A percentile compares a stretch with the other conserved stretches of the same genome.
Evolutionary conservation across 2,888 invertebrate genomes (phyloP).

Genomic region (Oscheius myriophilus): DNA sequence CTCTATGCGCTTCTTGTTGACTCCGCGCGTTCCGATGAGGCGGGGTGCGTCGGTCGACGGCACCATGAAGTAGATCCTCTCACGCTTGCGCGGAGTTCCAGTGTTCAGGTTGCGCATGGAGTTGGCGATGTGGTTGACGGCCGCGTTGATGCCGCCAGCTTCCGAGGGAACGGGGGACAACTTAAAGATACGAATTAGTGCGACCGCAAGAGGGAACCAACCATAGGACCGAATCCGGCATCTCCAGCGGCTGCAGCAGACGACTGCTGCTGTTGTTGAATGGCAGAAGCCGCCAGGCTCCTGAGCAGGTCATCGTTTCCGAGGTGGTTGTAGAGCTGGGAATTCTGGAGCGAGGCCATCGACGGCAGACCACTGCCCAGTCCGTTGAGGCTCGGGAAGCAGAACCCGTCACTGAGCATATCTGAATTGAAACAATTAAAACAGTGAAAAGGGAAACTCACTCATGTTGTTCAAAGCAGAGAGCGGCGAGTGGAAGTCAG

Average conservation of each 20-base stretch:
- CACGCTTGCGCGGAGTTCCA: background rate
- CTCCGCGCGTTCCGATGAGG: constrained; percentile 43
- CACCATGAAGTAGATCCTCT: constrained; percentile 34
- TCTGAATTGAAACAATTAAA: background rate
- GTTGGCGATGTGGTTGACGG: no score
- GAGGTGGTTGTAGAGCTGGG: background rate
- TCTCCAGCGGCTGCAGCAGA: background rate
- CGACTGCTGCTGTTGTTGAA: no score
- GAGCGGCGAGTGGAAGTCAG: background rate
- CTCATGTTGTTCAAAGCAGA: background rate
- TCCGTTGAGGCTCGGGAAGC: background rate
- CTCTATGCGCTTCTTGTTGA: constrained; percentile 43
- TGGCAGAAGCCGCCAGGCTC: no score
- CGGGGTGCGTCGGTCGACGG: constrained; percentile 42
- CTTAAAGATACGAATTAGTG: background rate
- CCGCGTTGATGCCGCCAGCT: no score
- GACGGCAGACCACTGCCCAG: background rate
- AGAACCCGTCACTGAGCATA: background rate
- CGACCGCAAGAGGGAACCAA: background rate
- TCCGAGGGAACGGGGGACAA: no score
- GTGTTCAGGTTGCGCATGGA: no score
- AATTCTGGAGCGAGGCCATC: background rate
- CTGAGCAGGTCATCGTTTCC: no score
- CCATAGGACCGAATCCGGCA: background rate
- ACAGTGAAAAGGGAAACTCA: background rate